Evolutionary conservation across 2,888 invertebrate species (phyloP).

Genomic region (Leistus spinibarbis): DNA sequence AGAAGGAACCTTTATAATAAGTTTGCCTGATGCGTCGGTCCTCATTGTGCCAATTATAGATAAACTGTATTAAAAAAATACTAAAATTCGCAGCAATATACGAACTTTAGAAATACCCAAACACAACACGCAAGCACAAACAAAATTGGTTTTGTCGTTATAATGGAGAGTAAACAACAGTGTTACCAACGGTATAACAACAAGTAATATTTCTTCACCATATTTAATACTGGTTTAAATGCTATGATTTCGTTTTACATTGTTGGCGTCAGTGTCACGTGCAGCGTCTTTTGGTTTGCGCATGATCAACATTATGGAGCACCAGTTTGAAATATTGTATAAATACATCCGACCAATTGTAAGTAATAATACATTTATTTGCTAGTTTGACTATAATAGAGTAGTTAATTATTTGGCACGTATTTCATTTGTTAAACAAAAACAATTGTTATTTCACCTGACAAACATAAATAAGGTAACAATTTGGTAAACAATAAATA

Average conservation of each 20-base stretch:
- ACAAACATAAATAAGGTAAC: background rate
- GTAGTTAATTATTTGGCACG: background rate
- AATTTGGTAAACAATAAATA: background rate
- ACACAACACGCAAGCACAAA: background rate
- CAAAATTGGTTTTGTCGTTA: background rate
- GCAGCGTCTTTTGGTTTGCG: background rate
- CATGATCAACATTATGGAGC: background rate
- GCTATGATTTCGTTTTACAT: background rate
- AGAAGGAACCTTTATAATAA: constrained; percentile 48
- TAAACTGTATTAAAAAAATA: background rate
- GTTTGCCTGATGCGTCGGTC: constrained; percentile 48
- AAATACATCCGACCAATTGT: too few species aligned
- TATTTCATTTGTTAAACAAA: background rate
- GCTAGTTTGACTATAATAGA: too few species aligned
- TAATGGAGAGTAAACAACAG: background rate
- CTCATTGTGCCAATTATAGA: constrained; percentile 48
- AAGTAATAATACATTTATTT: too few species aligned
- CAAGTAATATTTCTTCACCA: too few species aligned
- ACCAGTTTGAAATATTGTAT: too few species aligned
- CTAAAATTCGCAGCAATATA: background rate
- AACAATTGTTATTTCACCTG: too few species aligned
- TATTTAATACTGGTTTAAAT: too few species aligned
- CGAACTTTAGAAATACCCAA: background rate
- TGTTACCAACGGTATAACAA: background rate
- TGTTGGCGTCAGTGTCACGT: background rate